These are phyloP conservation scores for Neodiprion virginianus DNA, from an alignment of 1,140 invertebrate species.

Conservation along the genomic window DNA sequence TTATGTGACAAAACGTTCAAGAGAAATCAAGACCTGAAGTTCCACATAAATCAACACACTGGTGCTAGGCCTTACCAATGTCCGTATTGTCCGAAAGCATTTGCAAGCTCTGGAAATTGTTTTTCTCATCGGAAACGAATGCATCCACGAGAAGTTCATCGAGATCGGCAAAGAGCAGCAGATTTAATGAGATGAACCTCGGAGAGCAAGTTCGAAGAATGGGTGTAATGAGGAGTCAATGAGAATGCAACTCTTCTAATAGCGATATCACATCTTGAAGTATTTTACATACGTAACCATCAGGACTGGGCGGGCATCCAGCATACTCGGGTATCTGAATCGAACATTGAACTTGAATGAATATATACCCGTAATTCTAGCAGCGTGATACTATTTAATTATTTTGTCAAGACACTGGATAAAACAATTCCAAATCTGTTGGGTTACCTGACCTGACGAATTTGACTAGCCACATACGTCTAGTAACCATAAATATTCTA, in stretches of 20 bases:
- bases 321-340: too few relatives aligned
- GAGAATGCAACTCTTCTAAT: neutral
- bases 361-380: too few relatives aligned
- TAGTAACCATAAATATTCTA: neutral
- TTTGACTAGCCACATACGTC: too few relatives aligned
- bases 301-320: too few relatives aligned
- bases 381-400: too few relatives aligned
- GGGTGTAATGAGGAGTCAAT: slow-evolving; percentile 32
- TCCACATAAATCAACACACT: slow-evolving; percentile 82
- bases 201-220: slow-evolving; percentile 45
- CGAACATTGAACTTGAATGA: too few relatives aligned
- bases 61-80: slow-evolving; percentile 83
- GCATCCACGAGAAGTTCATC: slow-evolving; percentile 68
- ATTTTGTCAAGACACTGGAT: too few relatives aligned
- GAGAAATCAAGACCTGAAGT: slow-evolving; percentile 78
- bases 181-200: slow-evolving; percentile 62
- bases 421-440: too few relatives aligned
- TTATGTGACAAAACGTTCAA: slow-evolving; percentile 79
- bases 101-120: slow-evolving; percentile 80
- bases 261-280: neutral
- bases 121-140: slow-evolving; percentile 77
- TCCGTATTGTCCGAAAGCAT: slow-evolving; percentile 80
- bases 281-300: neutral
- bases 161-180: slow-evolving; percentile 60
- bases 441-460: too few relatives aligned